Conservation (phyloP, 1,140 invertebrate species). For the Cotesia chilonis region DNA sequence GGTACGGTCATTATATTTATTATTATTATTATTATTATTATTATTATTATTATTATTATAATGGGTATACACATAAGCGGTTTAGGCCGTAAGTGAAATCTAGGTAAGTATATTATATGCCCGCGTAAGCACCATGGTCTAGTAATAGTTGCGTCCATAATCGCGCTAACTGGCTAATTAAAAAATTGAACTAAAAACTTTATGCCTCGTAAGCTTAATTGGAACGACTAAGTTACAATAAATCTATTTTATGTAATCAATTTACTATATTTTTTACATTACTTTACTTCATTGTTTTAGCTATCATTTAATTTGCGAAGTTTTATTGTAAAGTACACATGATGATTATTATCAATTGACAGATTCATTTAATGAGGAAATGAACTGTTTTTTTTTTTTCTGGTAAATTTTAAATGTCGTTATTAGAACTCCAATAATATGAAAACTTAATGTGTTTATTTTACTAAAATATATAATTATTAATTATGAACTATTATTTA, state of each 20-base stretch:
- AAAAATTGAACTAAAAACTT: constrained; percentile 38
- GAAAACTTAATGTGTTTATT: too few relatives aligned
- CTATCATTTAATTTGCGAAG: too few relatives aligned
- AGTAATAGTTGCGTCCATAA: constrained; percentile 62
- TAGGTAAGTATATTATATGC: constrained; percentile 68
- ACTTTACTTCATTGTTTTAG: neutral
- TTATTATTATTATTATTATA: constrained; percentile 28
- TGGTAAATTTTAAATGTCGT: too few relatives aligned
- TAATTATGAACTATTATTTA: too few relatives aligned
- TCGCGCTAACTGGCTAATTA: constrained; percentile 59
- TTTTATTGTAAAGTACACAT: too few relatives aligned
- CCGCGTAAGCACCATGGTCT: constrained; percentile 61
- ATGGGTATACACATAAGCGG: constrained; percentile 24
- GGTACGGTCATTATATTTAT: constrained; percentile 31
- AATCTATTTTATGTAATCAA: neutral
- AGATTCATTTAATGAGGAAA: neutral
- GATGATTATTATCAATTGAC: neutral
- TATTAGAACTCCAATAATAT: too few relatives aligned
- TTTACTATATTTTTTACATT: neutral
- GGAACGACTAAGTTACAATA: constrained; percentile 13
- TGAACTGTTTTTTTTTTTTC: too few relatives aligned
- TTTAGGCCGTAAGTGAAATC: constrained; percentile 60
- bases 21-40: constrained; percentile 33
- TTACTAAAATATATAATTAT: too few relatives aligned
- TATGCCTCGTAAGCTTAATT: constrained; percentile 26